Evolutionary conservation across 2,797 vertebrate genomes (phyloP).

Genomic region (Manis crassicaudata): DNA sequence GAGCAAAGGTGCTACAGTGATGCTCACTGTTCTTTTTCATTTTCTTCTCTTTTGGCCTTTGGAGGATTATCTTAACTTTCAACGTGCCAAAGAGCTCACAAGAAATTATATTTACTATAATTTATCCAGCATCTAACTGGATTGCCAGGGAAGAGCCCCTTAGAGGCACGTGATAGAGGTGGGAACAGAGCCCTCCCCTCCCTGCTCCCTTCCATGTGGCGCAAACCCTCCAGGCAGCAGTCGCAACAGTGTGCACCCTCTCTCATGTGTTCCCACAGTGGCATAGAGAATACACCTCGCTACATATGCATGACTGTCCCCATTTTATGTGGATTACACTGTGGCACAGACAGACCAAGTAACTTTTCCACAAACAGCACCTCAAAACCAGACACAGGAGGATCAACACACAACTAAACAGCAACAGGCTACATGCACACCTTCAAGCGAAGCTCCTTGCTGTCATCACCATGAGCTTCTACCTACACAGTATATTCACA

Average conservation of each 20-base stretch:
- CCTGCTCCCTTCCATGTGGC: too few species aligned
- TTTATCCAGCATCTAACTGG: background rate
- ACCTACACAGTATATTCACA: background rate
- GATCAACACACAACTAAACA: background rate
- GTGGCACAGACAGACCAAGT: background rate
- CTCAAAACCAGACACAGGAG: background rate
- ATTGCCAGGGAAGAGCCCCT: background rate
- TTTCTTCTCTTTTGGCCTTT: background rate
- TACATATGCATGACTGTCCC: background rate
- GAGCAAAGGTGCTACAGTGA: background rate
- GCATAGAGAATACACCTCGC: background rate
- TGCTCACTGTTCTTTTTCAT: background rate
- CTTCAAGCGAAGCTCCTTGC: background rate
- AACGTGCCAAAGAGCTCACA: background rate
- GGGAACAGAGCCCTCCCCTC: too few species aligned
- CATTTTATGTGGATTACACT: background rate
- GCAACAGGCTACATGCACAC: background rate
- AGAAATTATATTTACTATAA: background rate
- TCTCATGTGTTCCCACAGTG: fast-evolving
- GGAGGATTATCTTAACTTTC: background rate
- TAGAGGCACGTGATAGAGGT: background rate
- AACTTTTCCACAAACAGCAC: background rate
- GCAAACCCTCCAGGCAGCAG: too few species aligned
- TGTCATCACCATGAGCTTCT: background rate
- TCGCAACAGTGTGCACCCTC: too few species aligned